Base-by-base conservation (phyloP, 2,888 invertebrate species). In the Netelia virgata region DNA sequence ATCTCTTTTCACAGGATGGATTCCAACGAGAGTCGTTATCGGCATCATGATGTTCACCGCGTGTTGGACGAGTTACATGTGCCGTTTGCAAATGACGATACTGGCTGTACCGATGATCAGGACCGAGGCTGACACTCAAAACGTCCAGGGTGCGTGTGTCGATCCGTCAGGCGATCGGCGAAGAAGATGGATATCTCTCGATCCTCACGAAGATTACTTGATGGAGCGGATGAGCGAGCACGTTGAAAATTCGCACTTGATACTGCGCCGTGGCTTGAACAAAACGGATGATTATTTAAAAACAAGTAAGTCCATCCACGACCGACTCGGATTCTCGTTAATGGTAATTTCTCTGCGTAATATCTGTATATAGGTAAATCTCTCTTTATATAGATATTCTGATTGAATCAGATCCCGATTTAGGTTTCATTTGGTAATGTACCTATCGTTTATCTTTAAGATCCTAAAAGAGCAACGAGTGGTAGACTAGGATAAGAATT, bases 81-180 rank as follows among this genome's bases (percentile, higher is more conserved):
- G 96, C 86, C 95, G 97, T 72, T 96, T 97, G 1, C 97, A 97
- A 91, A 96, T 97, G 94, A 96, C 97, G 16, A 95, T 97, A 55
- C 83, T 93, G 0, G 91, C 86, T 1, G 91, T 92, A 0, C 91
- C 92, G 6, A 93, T 93, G 93, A 91, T 92, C 68, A 75, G 64
- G 20, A 84, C 86, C 0, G 8, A 20, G 0, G 55, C 81, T 3
- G 72, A 86, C n/a, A 63, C 69, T 11, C 50, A 82, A 23, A 66
- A 66, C 14, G 8, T 23, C 53, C 68, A 84, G 1, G 88, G 88
- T 6, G 88, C 78, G n/a, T 87, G 87, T 72, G 14, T 61, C 2
- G 57, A 28, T 16, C 18, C 18, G 0, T 55, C 36, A 2, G 70
- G 16, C 9, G 53, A 61, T 69, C 43, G 47, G n/a, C n/a, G 57